phyloP scores from a whole-genome alignment of 2,113 vertebrate genomes.

The Sapayoa aenigma region DNA sequence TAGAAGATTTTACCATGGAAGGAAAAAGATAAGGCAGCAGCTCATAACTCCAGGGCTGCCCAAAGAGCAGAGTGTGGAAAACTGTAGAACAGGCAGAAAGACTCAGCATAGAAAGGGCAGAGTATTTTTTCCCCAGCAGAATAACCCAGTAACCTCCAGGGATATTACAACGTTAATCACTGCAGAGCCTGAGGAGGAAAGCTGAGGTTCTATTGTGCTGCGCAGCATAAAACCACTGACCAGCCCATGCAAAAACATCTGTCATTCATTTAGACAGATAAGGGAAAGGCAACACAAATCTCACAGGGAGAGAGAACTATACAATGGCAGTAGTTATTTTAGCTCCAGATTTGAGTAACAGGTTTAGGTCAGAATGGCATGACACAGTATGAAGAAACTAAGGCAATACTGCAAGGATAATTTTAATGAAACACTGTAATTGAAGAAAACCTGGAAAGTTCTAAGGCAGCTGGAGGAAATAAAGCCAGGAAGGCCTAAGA shows the following conservation, averaged over 20 bases:
- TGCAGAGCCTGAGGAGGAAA: neutral
- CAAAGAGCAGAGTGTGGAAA: neutral
- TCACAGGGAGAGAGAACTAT: neutral
- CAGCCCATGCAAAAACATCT: neutral
- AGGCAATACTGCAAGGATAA: neutral
- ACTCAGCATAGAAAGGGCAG: neutral
- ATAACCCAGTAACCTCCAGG: neutral
- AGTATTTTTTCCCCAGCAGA: neutral
- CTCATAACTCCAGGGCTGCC: neutral
- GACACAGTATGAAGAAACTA: neutral
- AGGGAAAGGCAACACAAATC: neutral
- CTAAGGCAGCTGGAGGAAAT: neutral
- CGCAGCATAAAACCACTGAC: neutral
- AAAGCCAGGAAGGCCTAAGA: conserved; percentile 7
- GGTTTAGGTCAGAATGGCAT: neutral
- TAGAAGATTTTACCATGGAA: neutral
- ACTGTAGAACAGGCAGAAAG: neutral
- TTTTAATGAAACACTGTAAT: neutral
- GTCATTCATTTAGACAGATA: conserved; percentile 23
- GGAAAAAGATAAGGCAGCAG: neutral
- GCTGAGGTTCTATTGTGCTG: neutral
- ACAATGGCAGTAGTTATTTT: neutral
- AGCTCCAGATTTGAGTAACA: neutral
- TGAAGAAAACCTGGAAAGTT: conserved; percentile 30
- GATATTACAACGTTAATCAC: neutral